Evolutionary conservation across 2,888 invertebrate species (phyloP).

Genomic region (Harpalus rufipes): DNA sequence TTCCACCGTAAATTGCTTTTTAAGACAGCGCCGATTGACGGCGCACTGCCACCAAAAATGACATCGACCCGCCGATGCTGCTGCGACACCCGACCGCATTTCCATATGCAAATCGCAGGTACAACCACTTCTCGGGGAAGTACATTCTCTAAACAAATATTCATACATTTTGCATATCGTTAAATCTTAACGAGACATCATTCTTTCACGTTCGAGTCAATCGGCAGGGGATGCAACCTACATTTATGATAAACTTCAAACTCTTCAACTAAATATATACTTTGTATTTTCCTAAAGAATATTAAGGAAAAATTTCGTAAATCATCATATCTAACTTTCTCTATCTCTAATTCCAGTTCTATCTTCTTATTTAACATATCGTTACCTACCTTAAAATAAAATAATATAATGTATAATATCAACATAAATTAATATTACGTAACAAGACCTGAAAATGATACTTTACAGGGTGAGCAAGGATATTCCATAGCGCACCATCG

Average conservation of each 20-base stretch:
- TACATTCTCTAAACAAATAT: conserved; percentile 66
- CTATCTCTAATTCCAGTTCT: too few relatives aligned
- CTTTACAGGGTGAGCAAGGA: too few relatives aligned
- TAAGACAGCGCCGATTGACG: conserved; percentile 66
- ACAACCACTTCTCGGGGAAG: conserved; percentile 47
- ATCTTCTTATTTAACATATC: too few relatives aligned
- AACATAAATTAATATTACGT: too few relatives aligned
- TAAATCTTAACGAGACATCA: conserved; percentile 60
- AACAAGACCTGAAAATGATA: too few relatives aligned
- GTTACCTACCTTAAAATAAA: too few relatives aligned
- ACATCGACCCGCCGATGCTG: conserved; percentile 28
- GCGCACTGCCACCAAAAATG: conserved; percentile 56
- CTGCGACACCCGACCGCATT: conserved; percentile 24
- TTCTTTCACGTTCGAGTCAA: conserved; percentile 47
- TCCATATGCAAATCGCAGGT: conserved; percentile 65
- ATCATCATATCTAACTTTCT: too few relatives aligned
- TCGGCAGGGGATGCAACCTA: conserved; percentile 34
- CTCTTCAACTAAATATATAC: too few relatives aligned
- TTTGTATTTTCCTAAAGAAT: too few relatives aligned
- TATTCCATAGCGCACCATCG: too few relatives aligned
- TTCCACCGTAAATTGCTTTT: conserved; percentile 67
- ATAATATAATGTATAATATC: too few relatives aligned
- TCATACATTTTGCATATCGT: conserved; percentile 66
- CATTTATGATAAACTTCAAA: background rate
- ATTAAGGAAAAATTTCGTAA: too few relatives aligned